phyloP scores from a whole-genome alignment of 1,140 invertebrate species.

The Alviniconcha marisindica region DNA sequence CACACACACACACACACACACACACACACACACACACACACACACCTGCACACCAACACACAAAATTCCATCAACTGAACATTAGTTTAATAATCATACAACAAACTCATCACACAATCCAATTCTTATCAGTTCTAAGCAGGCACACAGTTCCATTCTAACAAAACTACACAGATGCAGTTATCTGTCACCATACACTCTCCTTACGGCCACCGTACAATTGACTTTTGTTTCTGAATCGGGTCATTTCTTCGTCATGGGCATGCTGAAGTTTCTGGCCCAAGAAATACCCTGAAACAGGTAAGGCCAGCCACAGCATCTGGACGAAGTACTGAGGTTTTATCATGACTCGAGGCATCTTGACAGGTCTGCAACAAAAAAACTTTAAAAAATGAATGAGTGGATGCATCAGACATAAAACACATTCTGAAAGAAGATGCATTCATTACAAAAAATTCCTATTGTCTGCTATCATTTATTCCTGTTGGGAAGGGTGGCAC shows the following conservation, averaged over 20 bases:
- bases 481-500: too few species aligned
- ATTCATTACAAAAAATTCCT: too few species aligned
- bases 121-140: too few species aligned
- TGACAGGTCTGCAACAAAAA: constrained; percentile 25
- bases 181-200: constrained; percentile 35
- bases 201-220: constrained; percentile 48
- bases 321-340: background rate
- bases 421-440: too few species aligned
- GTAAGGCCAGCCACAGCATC: constrained; percentile 20
- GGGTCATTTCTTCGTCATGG: constrained; percentile 32
- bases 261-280: constrained; percentile 34
- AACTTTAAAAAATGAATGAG: background rate
- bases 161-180: constrained; percentile 18
- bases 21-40: background rate
- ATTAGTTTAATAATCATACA: too few species aligned
- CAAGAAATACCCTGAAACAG: background rate
- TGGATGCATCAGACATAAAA: too few species aligned
- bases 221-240: constrained; percentile 48
- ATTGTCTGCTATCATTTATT: too few species aligned
- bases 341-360: constrained; percentile 20
- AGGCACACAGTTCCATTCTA: too few species aligned
- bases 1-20: background rate
- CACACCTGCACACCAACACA: background rate
- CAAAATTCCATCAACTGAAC: too few species aligned
- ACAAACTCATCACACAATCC: too few species aligned